These are phyloP conservation scores for Melikaiella ostensackeni DNA, from an alignment of 2,888 invertebrate species.

Conservation along the genomic window DNA sequence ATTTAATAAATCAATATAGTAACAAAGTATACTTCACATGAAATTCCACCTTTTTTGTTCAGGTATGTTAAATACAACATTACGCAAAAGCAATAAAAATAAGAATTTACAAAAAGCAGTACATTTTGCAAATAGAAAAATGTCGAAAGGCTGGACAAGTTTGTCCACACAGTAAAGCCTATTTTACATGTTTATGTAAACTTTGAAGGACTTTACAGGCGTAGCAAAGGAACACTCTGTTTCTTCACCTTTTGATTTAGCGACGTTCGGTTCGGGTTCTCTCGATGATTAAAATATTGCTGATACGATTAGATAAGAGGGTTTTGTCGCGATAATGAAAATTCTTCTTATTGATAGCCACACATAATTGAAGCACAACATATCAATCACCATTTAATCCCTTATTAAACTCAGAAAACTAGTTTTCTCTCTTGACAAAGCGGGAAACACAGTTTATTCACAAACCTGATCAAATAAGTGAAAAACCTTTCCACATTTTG, in stretches of 20 bases:
- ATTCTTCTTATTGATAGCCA: too few relatives aligned
- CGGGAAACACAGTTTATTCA: too few relatives aligned
- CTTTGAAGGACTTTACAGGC: conserved; percentile 11
- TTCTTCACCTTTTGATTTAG: conserved; percentile 5
- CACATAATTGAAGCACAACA: too few relatives aligned
- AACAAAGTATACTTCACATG: not conserved
- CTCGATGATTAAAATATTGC: not conserved
- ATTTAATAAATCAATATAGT: too few relatives aligned
- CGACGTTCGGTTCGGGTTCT: too few relatives aligned
- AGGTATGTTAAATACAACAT: not conserved
- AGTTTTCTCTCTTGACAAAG: too few relatives aligned
- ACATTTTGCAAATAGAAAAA: not conserved
- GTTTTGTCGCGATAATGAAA: too few relatives aligned
- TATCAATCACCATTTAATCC: too few relatives aligned
- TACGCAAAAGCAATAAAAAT: not conserved
- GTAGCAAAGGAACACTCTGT: not conserved
- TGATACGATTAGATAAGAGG: conserved; percentile 12
- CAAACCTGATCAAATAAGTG: too few relatives aligned
- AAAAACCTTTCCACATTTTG: too few relatives aligned
- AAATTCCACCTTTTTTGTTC: not conserved
- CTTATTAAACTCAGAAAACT: too few relatives aligned
- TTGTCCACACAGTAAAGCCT: not conserved
- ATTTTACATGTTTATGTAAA: conserved; percentile 18
- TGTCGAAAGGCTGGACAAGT: not conserved
- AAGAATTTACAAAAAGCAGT: not conserved